Conservation (phyloP, 2,888 invertebrate genomes). For the Fragum whitleyi region DNA sequence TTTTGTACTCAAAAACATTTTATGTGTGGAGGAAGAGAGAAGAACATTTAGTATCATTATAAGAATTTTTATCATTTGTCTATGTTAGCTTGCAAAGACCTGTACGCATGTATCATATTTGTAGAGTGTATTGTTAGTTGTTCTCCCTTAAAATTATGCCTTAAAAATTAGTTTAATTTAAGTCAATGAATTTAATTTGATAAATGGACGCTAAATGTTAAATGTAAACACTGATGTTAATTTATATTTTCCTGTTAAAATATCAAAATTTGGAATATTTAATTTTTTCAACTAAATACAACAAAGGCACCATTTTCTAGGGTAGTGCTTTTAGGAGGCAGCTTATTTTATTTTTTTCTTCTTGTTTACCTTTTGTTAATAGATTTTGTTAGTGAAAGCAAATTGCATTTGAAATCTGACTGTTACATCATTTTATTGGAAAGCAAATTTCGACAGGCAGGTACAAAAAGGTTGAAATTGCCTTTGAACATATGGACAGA, state of each 20-base stretch:
- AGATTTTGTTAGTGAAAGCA: background rate
- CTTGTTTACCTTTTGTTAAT: background rate
- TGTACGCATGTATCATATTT: slow-evolving; percentile 23
- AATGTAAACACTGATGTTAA: background rate
- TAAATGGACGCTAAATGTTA: background rate
- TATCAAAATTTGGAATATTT: background rate
- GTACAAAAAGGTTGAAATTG: no score
- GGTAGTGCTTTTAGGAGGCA: slow-evolving; percentile 2
- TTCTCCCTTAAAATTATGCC: slow-evolving; percentile 16
- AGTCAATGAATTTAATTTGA: background rate
- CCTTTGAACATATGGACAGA: no score
- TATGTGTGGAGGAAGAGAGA: background rate
- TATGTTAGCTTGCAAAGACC: slow-evolving; percentile 23
- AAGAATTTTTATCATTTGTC: slow-evolving; percentile 14
- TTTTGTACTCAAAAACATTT: background rate
- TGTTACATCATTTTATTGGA: no score
- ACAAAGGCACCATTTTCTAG: background rate
- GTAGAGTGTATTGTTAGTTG: slow-evolving; percentile 14
- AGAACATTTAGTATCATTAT: slow-evolving; percentile 22
- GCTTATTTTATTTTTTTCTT: background rate
- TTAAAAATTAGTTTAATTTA: background rate
- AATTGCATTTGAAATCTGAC: no score
- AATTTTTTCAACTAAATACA: background rate
- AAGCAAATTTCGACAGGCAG: no score
- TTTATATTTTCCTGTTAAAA: background rate